A percentile compares a stretch with the other conserved stretches of the same genome.
Conservation (phyloP, 2,888 invertebrate genomes). For the Coenonympha arcania region DNA sequence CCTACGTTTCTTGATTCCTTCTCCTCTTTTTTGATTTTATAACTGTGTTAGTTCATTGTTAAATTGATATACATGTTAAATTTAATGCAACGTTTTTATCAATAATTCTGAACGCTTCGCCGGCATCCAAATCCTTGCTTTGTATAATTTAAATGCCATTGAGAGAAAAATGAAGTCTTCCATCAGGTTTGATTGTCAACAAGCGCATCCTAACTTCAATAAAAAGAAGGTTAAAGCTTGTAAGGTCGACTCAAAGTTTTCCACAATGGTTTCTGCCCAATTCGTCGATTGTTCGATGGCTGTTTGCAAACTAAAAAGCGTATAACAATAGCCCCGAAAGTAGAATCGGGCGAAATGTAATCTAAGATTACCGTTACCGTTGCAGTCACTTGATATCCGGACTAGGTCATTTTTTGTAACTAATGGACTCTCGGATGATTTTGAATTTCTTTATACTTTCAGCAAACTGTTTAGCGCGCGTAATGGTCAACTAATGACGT, state of each 20-base stretch:
- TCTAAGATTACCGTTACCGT: slow-evolving; percentile 63
- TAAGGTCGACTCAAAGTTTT: background rate
- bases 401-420: slow-evolving; percentile 69
- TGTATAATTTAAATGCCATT: no score
- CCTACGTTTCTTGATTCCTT: no score
- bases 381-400: slow-evolving; percentile 66
- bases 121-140: no score
- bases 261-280: slow-evolving; percentile 1
- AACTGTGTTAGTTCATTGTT: background rate
- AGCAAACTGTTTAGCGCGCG: slow-evolving; percentile 13
- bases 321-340: slow-evolving; percentile 50
- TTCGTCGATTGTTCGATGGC: slow-evolving; percentile 21
- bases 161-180: no score
- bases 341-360: slow-evolving; percentile 58
- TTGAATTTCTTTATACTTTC: slow-evolving; percentile 21
- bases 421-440: slow-evolving; percentile 19
- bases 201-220: no score
- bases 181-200: no score
- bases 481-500: slow-evolving; percentile 3
- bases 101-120: no score
- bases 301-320: slow-evolving; percentile 47
- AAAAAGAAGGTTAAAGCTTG: background rate
- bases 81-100: no score
- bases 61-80: no score
- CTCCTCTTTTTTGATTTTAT: background rate